These are phyloP conservation scores for Eurosta solidaginis DNA, from an alignment of 1,140 invertebrate species.

Conservation along the genomic window DNA sequence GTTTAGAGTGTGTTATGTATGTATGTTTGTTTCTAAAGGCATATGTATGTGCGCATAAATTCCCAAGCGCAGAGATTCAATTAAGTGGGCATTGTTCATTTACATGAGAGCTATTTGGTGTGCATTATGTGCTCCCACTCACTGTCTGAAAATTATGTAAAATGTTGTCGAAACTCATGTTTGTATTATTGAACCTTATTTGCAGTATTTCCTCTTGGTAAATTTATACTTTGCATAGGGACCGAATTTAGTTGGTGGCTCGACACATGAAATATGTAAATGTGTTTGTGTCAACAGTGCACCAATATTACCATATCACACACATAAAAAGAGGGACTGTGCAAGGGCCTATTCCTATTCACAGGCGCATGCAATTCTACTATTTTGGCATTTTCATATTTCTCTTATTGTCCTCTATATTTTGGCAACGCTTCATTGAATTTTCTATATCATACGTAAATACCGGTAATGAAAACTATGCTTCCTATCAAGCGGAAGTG, in stretches of 20 bases:
- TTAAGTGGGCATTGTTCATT: conserved; percentile 4
- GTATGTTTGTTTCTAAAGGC: neutral
- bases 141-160: neutral
- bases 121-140: neutral
- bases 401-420: neutral
- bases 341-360: no score
- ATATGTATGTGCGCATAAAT: neutral
- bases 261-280: no score
- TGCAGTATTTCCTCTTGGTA: neutral
- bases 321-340: no score
- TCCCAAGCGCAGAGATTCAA: neutral
- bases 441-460: neutral
- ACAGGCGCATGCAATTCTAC: neutral
- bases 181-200: conserved; percentile 2
- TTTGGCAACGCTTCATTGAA: conserved; percentile 7
- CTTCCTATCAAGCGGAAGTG: conserved; percentile 24
- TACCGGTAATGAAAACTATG: neutral
- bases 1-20: no score
- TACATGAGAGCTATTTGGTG: neutral
- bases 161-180: neutral
- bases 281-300: no score
- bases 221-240: neutral
- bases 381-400: neutral
- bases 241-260: neutral
- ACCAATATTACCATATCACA: no score